Conservation (phyloP, 1,140 invertebrate genomes). For the Anagrus nilaparvatae region DNA sequence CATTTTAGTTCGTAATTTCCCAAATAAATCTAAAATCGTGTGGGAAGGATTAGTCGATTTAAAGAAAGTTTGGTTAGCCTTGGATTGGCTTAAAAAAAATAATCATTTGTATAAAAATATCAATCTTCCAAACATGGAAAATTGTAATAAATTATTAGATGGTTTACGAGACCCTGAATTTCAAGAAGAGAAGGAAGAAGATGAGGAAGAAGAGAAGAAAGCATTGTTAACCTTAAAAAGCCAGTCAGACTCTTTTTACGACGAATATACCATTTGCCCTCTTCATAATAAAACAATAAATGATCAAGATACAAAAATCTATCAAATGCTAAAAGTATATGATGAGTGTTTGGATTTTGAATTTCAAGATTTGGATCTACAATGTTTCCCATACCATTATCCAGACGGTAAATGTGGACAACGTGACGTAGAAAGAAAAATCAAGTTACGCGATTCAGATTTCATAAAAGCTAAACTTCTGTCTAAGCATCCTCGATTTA, state of each 20-base stretch:
- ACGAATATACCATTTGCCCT: slow-evolving; percentile 3
- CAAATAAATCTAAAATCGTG: slow-evolving; percentile 1
- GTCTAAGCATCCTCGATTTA: slow-evolving; percentile 22
- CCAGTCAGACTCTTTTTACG: not conserved
- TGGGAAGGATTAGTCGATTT: slow-evolving; percentile 3
- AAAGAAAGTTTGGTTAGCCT: slow-evolving; percentile 4
- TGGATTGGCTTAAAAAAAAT: slow-evolving; percentile 16
- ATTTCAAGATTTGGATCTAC: slow-evolving; percentile 20
- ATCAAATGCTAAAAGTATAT: slow-evolving; percentile 29
- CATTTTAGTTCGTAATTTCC: slow-evolving; percentile 19
- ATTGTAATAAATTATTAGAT: too few relatives aligned
- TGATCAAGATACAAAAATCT: slow-evolving; percentile 18
- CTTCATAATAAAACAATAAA: slow-evolving; percentile 4
- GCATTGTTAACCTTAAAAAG: not conserved
- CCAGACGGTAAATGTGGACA: slow-evolving; percentile 24
- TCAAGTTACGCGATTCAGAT: slow-evolving; percentile 19
- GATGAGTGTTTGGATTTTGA: slow-evolving; percentile 19
- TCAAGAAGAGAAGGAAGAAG: not conserved
- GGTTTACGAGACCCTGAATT: not conserved
- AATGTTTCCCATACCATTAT: slow-evolving; percentile 28
- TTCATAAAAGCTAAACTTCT: slow-evolving; percentile 22
- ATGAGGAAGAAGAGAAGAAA: not conserved
- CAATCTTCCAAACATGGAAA: not conserved
- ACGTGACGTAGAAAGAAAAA: slow-evolving; percentile 11
- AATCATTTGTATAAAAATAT: slow-evolving; percentile 13